Evolutionary conservation across 2,888 invertebrate species (phyloP), one percentile per base, ranked within the genome.

Genomic region (Altica lythri): DNA sequence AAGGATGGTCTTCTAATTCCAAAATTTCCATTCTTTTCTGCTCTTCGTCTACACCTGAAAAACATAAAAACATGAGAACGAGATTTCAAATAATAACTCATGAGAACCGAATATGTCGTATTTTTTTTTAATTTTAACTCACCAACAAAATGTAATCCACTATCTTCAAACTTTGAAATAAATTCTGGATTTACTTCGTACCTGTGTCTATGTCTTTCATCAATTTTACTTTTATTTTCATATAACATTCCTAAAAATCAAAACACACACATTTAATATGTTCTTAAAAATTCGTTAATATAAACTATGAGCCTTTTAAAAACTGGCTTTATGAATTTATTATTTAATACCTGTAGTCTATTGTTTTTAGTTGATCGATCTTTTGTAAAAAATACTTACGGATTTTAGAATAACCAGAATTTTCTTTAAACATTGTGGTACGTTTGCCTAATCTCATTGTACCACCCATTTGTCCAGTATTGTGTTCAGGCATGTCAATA

Each of bases 401-500:
- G 64, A 89, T 80, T 60, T 84, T 75, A 65, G 80, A 80, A 54
- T 72, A 69, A 10, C 81, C 81, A 2, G 80, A 76, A 1, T 75
- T 79, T 1, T 74, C 67, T 55, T 85, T 84, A 72, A 99, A 90
- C 30, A 88, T 78, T 0, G 98, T 98, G 54, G 84, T 86, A 67
- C 97, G 84, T 72, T 89, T 91, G n/a, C 99, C 99, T 38, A 99
- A 79, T 54, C 99, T 81, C 99, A 99, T 99, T 0, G 99, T 99
- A 5, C 97, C 99, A 1, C 99, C 99, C 81, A 65, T 62, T 63
- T 89, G 83, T 0, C 93, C 95, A 0, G 88, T 86, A 73, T 94
- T 93, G 75, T 98, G 95, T 77, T 99, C 99, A 0, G 98, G 97
- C 99, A 99, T 99, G 68, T 99, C 97, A 57, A 99, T 91, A 2